Evolutionary conservation across 2,888 invertebrate genomes (phyloP).

Genomic region (Rhamphomyia laevipes): DNA sequence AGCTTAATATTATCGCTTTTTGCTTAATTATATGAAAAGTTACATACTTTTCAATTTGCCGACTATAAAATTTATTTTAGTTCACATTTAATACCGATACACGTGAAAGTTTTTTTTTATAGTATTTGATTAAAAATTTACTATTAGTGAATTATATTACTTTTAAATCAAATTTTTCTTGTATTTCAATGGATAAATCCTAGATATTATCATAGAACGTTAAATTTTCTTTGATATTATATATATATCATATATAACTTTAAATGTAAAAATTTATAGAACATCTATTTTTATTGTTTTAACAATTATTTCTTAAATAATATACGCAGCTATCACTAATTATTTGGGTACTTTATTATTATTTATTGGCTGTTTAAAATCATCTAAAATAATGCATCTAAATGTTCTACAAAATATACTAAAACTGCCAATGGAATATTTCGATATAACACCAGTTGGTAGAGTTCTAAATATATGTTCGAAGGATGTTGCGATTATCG

Average conservation of each 20-base stretch:
- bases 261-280: neutral
- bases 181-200: no score
- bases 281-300: neutral
- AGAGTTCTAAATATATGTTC: conserved; percentile 58
- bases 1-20: no score
- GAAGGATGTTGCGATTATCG: conserved; percentile 47
- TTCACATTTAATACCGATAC: no score
- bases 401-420: conserved; percentile 48
- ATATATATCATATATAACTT: neutral
- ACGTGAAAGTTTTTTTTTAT: no score
- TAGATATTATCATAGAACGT: no score
- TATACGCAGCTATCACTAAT: conserved; percentile 27
- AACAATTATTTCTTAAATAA: conserved; percentile 10
- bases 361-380: conserved; percentile 39
- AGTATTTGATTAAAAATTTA: no score
- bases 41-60: no score
- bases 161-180: no score
- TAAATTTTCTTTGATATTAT: neutral
- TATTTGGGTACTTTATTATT: conserved; percentile 30
- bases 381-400: conserved; percentile 49
- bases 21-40: no score
- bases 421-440: conserved; percentile 58
- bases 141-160: no score
- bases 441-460: conserved; percentile 67
- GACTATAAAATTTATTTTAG: no score